phyloP scores from a whole-genome alignment of 2,888 invertebrate species.

The Epiblema foenella region DNA sequence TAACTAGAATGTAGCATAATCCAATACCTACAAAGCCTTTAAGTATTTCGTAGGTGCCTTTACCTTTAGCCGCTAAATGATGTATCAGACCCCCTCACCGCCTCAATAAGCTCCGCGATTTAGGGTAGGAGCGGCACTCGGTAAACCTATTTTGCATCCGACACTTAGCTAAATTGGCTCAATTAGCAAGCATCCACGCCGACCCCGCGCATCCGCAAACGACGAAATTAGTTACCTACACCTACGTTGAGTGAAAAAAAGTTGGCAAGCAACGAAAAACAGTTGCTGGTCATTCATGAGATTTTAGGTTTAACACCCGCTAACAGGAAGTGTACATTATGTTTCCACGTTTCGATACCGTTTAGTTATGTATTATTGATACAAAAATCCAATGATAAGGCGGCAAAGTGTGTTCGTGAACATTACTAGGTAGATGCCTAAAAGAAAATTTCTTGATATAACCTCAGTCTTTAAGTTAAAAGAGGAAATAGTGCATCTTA shows the following conservation, averaged over 20 bases:
- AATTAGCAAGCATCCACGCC: conserved; percentile 54
- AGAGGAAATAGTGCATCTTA: not conserved
- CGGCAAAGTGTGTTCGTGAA: not conserved
- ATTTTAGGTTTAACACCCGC: conserved; percentile 30
- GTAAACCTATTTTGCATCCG: conserved; percentile 54
- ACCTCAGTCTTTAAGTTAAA: not conserved
- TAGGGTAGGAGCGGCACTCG: conserved; percentile 47
- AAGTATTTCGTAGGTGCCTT: not conserved
- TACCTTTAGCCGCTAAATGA: conserved; percentile 24
- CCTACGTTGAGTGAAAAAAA: conserved; percentile 36
- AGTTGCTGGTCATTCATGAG: conserved; percentile 37
- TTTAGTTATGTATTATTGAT: not conserved
- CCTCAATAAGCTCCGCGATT: conserved; percentile 32
- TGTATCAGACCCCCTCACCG: conserved; percentile 22
- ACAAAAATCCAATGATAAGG: not conserved
- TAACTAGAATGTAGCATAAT: not conserved
- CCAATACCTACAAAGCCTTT: not conserved
- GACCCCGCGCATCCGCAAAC: conserved; percentile 47
- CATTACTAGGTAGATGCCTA: not conserved
- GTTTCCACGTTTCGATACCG: not conserved
- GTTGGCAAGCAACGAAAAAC: conserved; percentile 40
- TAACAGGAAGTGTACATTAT: conserved; percentile 16
- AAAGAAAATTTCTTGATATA: not conserved
- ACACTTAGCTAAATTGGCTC: conserved; percentile 62
- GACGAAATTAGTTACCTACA: conserved; percentile 41